Evolutionary conservation across 2,113 vertebrate genomes (phyloP).

Genomic region (Hyperoodon ampullatus): DNA sequence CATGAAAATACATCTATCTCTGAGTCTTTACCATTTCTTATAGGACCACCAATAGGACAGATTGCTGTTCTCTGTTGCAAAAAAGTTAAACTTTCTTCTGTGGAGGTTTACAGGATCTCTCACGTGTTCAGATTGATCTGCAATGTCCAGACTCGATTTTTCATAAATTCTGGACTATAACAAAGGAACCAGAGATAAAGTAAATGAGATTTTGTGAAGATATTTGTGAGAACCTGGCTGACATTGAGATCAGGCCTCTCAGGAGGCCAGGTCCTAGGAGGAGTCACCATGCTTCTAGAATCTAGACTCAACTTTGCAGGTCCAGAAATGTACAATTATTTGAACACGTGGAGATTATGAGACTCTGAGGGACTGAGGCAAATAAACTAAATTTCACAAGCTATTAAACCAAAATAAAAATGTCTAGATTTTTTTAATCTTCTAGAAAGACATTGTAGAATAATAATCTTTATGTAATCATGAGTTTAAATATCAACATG

Average conservation of each 20-base stretch:
- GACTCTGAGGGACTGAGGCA: neutral
- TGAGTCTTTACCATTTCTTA: neutral
- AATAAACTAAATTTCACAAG: slow-evolving; percentile 22
- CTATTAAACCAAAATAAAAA: slow-evolving; percentile 41
- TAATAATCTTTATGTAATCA: neutral
- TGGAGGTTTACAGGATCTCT: neutral
- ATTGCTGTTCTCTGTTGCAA: neutral
- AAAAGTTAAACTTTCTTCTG: neutral
- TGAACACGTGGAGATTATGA: neutral
- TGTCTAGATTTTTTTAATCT: slow-evolving; percentile 20
- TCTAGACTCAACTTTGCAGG: neutral
- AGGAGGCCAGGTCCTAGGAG: neutral
- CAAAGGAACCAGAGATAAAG: neutral
- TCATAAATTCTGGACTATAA: neutral
- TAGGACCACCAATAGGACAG: neutral
- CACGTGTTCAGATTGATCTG: neutral
- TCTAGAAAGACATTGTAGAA: neutral
- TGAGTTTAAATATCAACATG: neutral
- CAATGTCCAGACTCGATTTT: neutral
- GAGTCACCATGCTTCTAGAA: neutral
- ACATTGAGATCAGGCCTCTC: neutral
- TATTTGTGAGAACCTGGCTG: neutral
- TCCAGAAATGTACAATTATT: neutral
- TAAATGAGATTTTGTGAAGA: neutral
- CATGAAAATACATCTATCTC: neutral